phyloP scores from a whole-genome alignment of 2,888 invertebrate genomes.

The Amiota communis region DNA sequence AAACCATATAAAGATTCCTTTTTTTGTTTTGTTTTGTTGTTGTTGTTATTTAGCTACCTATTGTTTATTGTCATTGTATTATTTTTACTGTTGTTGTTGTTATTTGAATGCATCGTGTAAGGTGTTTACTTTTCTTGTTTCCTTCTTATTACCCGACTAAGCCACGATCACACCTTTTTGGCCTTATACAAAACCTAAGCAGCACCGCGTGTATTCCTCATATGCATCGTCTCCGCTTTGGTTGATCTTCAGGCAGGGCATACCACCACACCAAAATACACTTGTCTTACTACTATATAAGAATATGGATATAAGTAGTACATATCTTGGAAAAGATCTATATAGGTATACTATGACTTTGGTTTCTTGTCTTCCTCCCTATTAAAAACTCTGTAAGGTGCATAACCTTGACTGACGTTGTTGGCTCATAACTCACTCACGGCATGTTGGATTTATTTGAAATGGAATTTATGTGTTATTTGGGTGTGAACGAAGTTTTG shows the following conservation, averaged over 20 bases:
- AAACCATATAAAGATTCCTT: background rate
- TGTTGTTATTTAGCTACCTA: background rate
- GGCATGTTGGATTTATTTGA: conserved; percentile 65
- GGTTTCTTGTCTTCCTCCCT: too few species aligned
- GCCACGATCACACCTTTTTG: conserved; percentile 15
- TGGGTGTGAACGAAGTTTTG: too few species aligned
- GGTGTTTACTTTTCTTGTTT: conserved; percentile 16
- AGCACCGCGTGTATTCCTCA: background rate
- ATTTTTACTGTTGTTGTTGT: background rate
- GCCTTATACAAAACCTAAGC: background rate
- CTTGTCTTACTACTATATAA: too few species aligned
- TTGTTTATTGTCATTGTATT: background rate
- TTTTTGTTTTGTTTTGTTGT: too few species aligned
- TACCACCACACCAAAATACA: background rate
- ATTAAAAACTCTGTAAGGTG: conserved; percentile 4
- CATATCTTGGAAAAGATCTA: too few species aligned
- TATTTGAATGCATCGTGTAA: conserved; percentile 12
- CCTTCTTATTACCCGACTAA: background rate
- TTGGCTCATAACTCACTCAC: conserved; percentile 64
- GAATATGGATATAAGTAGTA: too few species aligned
- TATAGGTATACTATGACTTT: too few species aligned
- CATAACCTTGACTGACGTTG: conserved; percentile 45
- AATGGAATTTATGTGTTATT: conserved; percentile 37
- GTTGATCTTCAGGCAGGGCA: background rate
- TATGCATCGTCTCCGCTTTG: background rate